Percentiles rank a stretch among this genome's conserved stretches.
Evolutionary conservation across 2,797 vertebrate species (phyloP).

Genomic region (Molossus alvarezi): DNA sequence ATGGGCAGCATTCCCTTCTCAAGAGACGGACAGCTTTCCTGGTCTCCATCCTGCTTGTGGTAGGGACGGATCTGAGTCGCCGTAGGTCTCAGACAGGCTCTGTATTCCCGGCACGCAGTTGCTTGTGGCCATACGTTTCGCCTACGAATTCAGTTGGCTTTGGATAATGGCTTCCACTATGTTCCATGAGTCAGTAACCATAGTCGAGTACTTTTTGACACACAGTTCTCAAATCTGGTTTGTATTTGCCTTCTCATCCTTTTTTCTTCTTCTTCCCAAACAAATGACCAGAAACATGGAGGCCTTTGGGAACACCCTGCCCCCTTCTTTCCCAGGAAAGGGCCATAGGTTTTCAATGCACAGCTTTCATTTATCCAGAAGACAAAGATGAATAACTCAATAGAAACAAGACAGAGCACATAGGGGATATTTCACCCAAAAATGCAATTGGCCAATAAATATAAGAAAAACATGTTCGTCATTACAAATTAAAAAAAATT

Average conservation of each 20-base stretch:
- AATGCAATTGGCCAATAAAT: background rate
- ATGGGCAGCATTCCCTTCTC: background rate
- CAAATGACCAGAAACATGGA: background rate
- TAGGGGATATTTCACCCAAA: background rate
- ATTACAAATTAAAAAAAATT: background rate
- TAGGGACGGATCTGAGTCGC: background rate
- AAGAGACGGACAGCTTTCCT: background rate
- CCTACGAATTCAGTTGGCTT: conserved; percentile 10
- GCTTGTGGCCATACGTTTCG: background rate
- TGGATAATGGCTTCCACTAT: background rate
- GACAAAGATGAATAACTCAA: background rate
- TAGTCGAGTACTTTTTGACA: background rate
- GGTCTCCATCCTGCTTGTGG: background rate
- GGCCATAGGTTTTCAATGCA: background rate
- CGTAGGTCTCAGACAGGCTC: background rate
- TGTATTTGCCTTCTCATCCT: background rate
- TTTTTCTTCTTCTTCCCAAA: background rate
- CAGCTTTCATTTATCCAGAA: conserved; percentile 21
- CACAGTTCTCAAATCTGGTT: background rate
- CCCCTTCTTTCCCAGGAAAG: background rate
- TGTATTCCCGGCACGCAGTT: background rate
- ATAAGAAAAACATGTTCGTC: background rate
- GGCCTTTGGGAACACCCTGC: background rate
- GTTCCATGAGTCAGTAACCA: background rate
- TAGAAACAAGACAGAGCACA: background rate